Percentiles rank a stretch among this genome's conserved stretches.
Evolutionary conservation across 2,888 invertebrate genomes (phyloP).

Genomic region (Steinernema hermaphroditum): DNA sequence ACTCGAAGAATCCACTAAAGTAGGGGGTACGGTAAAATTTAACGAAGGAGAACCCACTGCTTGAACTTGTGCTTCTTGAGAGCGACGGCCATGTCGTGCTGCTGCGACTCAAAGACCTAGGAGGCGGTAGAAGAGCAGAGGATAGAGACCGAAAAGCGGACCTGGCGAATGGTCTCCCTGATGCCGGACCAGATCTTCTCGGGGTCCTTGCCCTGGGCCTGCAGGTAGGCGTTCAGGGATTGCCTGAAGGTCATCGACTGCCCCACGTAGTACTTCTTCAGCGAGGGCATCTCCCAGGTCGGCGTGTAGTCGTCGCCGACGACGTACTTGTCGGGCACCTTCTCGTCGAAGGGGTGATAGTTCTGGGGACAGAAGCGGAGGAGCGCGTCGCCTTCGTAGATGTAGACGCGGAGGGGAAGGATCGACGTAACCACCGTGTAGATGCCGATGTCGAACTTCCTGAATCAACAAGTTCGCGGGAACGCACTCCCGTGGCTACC

Average conservation of each 20-base stretch:
- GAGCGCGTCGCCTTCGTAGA: constrained; percentile 84
- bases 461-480: constrained; percentile 49
- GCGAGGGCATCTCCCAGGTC: constrained; percentile 78
- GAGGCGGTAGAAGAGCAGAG: not conserved
- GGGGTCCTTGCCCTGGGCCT: constrained; percentile 74
- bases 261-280: constrained; percentile 67
- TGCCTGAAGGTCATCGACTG: constrained; percentile 81
- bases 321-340: constrained; percentile 83
- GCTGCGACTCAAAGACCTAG: constrained; percentile 55
- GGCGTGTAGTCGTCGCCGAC: constrained; percentile 91
- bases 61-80: constrained; percentile 37
- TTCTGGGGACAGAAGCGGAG: constrained; percentile 86
- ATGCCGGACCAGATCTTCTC: constrained; percentile 79
- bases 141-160: constrained; percentile 62
- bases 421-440: constrained; percentile 88
- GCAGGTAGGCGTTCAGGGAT: constrained; percentile 78
- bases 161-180: constrained; percentile 77
- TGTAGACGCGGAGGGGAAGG: constrained; percentile 84
- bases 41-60: constrained; percentile 29
- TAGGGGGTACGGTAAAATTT: not conserved
- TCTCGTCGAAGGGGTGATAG: constrained; percentile 86
- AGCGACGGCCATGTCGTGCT: constrained; percentile 51
- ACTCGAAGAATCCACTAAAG: constrained; percentile 79
- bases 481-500: constrained; percentile 15
- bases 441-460: constrained; percentile 93